Evolutionary conservation across 2,113 vertebrate genomes (phyloP), one percentile per base, ranked within the genome.

Genomic region (Pterocles burchelli): DNA sequence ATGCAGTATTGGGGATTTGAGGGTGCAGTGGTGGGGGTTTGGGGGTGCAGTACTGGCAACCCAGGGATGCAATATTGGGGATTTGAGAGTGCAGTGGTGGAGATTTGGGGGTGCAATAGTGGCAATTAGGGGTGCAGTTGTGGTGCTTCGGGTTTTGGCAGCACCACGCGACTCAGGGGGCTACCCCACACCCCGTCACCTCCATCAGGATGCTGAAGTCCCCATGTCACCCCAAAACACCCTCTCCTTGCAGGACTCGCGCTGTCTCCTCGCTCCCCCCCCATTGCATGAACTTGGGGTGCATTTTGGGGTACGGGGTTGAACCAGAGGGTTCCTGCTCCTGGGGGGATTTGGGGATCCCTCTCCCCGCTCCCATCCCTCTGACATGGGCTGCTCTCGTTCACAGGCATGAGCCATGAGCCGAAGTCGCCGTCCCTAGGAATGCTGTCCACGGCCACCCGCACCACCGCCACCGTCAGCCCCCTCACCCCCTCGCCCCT

Each of bases 401-500:
- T 95, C 0, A 43, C 98, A 99, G 99, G 99, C 99, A 99, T 99
- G 99, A 99, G 99, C 99, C 99, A 99, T 99, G 99, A 99, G 99
- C 99, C 99, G 98, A 99, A 99, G 98, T 99, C 99, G 96, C 99
- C 99, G 98, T 99, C 99, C 66, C 98, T 99, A 99, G 99, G 99
- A 99, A 99, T 99, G 99, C 99, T 99, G 97, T 99, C 99, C 97
- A 99, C 99, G 13, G 99, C 99, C 93, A 99, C 99, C 67, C 99
- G 99, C 98, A 99, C 98, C 98, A 99, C 99, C 15, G 99, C 99
- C 98, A 99, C 99, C 94, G 99, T 99, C 97, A 99, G 98, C 98
- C 99, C 99, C 95, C 99, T 99, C 97, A 99, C 99, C 97, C 99
- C 99, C 80, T 99, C 99, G 21, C 99, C 99, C 57, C 99, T 99